Conservation (phyloP, 2,113 vertebrate species). For the Puma concolor region DNA sequence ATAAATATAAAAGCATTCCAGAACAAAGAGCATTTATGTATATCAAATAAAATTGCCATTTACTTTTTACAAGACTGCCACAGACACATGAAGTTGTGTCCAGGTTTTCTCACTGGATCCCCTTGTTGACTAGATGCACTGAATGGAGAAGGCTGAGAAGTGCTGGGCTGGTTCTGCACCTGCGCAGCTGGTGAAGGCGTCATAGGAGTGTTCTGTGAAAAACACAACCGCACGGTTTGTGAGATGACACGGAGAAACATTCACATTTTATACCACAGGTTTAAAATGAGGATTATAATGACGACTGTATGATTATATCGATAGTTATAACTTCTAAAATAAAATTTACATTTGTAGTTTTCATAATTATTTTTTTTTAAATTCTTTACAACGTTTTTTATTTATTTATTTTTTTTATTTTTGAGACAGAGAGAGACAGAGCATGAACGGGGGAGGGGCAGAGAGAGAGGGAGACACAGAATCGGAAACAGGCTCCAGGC, state of each 20-base stretch:
- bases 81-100: constrained; percentile 99
- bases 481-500: no score
- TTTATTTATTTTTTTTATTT: no score
- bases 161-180: constrained; percentile 88
- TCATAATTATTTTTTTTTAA: constrained; percentile 1
- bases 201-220: constrained; percentile 87
- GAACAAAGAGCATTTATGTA: constrained; percentile 55
- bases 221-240: constrained; percentile 74
- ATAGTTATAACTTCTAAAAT: neutral
- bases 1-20: constrained; percentile 57
- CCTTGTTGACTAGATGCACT: constrained; percentile 87
- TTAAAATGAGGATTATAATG: neutral
- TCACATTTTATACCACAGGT: constrained; percentile 37
- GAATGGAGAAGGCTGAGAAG: constrained; percentile 87
- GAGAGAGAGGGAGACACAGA: no score
- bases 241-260: constrained; percentile 44
- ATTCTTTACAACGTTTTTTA: no score
- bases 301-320: neutral
- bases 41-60: constrained; percentile 78
- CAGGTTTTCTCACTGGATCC: constrained; percentile 94
- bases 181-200: constrained; percentile 90
- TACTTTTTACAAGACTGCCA: constrained; percentile 99
- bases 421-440: no score
- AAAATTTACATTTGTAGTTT: constrained; percentile 16
- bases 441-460: no score